Base-by-base conservation (phyloP, 2,113 vertebrate genomes). In the Ageneiosus marmoratus region DNA sequence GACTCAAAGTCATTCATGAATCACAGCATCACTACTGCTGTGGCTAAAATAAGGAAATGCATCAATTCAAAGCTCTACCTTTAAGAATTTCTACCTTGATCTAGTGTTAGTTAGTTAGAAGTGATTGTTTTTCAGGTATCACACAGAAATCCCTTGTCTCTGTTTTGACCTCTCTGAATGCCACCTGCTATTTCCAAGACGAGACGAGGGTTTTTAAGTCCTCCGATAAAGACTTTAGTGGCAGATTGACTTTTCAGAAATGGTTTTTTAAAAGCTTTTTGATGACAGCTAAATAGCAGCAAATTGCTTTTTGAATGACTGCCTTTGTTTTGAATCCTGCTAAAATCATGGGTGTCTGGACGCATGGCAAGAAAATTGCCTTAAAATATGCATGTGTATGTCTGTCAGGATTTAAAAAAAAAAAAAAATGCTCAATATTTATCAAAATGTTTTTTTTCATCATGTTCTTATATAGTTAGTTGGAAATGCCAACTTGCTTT, bases 211-310 rank as follows among this genome's bases (percentile, higher is more conserved):
- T 32, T 75, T 75, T 34, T 20, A 29, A 76, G 34, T 24, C 29
- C 6, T 10, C 50, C 51, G 29, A 55, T 76, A 55, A 20, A 76
- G 73, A 76, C 73, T 55, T 55, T 22, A 29, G 73, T 76, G 73
- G 50, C 73, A 76, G 50, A 76, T 76, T 55, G 73, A 76, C 73
- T 48, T 82, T 88, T 86, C 77, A 83, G 53, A 88, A 65, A 80
- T 73, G 63, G 24, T 73, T 80, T 84, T 91, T 89, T 89, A 93
- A 92, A 91, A 88, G 90, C 90, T 83, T 91, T 87, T 63, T 87
- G 77, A 87, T 93, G 92, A 93, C 92, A 90, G 87, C 89, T 88
- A 93, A 94, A 94, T 94, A 84, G 90, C 84, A 73, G 88, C 50
- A 92, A 91, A 93, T 92, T 90, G 90, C 89, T 87, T 86, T 77